phyloP scores from a whole-genome alignment of 1,140 invertebrate species.

The Conus ventricosus region DNA sequence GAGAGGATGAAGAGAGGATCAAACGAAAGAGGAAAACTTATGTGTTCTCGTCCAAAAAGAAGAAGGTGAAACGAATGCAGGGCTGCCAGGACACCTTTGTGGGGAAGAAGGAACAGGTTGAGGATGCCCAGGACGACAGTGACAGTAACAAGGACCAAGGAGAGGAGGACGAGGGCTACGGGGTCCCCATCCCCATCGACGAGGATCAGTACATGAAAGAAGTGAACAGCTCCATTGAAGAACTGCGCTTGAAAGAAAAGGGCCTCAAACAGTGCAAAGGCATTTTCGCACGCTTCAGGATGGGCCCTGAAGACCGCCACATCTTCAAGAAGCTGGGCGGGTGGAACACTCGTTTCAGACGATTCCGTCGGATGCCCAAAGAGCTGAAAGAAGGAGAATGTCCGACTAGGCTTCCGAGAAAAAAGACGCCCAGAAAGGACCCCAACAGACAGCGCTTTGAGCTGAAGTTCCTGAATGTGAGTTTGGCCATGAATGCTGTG shows the following conservation, averaged over 20 bases:
- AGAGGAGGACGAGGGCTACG: slow-evolving; percentile 21
- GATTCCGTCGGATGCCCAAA: not conserved
- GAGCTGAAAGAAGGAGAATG: not conserved
- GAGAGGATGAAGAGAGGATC: slow-evolving; percentile 52
- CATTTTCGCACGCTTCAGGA: slow-evolving; percentile 49
- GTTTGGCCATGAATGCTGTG: not conserved
- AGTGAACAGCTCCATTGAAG: slow-evolving; percentile 17
- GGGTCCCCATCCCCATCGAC: slow-evolving; percentile 18
- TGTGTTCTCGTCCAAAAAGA: slow-evolving; percentile 22
- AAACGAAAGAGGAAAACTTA: slow-evolving; percentile 42
- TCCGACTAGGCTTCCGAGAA: not conserved
- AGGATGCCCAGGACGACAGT: not conserved
- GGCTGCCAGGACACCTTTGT: not conserved
- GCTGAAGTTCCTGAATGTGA: not conserved
- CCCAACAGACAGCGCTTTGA: not conserved
- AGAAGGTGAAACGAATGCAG: slow-evolving; percentile 16
- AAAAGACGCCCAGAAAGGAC: not conserved
- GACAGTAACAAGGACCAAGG: not conserved
- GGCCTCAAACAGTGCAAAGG: slow-evolving; percentile 38
- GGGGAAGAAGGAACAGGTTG: not conserved
- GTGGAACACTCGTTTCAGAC: slow-evolving; percentile 36
- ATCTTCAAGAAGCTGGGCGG: slow-evolving; percentile 59
- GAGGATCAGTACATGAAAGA: slow-evolving; percentile 26
- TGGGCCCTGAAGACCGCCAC: slow-evolving; percentile 51
- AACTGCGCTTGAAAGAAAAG: slow-evolving; percentile 18